Evolutionary conservation across 1,140 invertebrate genomes (phyloP).

Genomic region (Nymphalis io): DNA sequence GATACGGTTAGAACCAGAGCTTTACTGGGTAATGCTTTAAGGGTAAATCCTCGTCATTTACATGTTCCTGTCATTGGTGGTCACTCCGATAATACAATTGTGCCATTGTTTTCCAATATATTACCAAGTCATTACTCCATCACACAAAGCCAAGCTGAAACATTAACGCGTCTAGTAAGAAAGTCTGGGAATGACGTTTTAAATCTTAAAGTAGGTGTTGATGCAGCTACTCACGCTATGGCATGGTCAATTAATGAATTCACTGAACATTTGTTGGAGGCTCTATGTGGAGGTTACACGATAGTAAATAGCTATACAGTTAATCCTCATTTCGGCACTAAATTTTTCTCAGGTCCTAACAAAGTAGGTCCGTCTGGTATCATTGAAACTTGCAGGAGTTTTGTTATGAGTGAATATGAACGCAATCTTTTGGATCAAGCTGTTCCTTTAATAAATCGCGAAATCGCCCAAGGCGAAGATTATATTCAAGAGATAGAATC

Average conservation of each 20-base stretch:
- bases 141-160: slow-evolving; percentile 46
- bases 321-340: slow-evolving; percentile 57
- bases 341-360: slow-evolving; percentile 57
- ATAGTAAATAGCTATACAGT: slow-evolving; percentile 48
- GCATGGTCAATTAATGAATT: slow-evolving; percentile 59
- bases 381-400: slow-evolving; percentile 42
- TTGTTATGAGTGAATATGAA: slow-evolving; percentile 52
- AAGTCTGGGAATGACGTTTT: slow-evolving; percentile 55
- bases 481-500: slow-evolving; percentile 44
- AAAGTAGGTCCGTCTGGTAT: slow-evolving; percentile 52
- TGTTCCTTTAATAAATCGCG: slow-evolving; percentile 47
- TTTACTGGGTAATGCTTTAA: slow-evolving; percentile 43
- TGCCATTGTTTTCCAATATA: slow-evolving; percentile 61
- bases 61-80: slow-evolving; percentile 55
- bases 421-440: slow-evolving; percentile 41
- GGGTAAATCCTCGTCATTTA: slow-evolving; percentile 44
- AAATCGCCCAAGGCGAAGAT: slow-evolving; percentile 51
- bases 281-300: slow-evolving; percentile 45
- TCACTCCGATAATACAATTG: slow-evolving; percentile 57
- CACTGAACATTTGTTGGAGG: slow-evolving; percentile 46
- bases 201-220: slow-evolving; percentile 47
- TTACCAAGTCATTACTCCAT: slow-evolving; percentile 40
- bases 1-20: slow-evolving; percentile 49
- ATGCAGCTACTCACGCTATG: slow-evolving; percentile 48
- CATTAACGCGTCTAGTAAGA: slow-evolving; percentile 51